Base-by-base conservation (phyloP, 2,113 vertebrate genomes). In the Osmerus eperlanus region DNA sequence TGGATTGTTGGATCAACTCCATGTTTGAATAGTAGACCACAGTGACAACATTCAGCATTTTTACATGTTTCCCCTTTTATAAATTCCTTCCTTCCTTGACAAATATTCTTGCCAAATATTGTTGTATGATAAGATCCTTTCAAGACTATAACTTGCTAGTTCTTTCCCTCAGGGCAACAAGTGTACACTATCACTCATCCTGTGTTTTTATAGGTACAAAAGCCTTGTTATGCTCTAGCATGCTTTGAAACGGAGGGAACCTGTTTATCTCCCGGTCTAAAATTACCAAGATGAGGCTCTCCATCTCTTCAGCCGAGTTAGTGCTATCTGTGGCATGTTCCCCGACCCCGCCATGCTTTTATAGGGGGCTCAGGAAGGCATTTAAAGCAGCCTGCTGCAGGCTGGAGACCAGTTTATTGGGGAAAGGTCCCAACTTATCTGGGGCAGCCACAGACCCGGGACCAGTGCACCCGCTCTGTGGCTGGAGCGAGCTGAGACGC, bases 271-370 rank as follows among this genome's bases (percentile, higher is more conserved):
- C 74, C 52, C 71, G 71, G 73, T 84, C 86, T 88, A 89, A 89
- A 89, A 83, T 89, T 79, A 87, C 77, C 86, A 75, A 53, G 79
- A 74, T 21, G 32, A 73, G 58, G 58, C 61, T 74, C 80, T 77
- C 76, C 80, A 82, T 85, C 82, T 77, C 83, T 78, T 25, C 61
- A 82, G 81, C 80, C 75, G 59, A 81, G 81, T 71, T 82, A 74
- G 25, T 75, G 79, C 82, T 87, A 89, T 88, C 87, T 80, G 78
- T 76, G 83, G 81, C 82, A 84, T 88, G 86, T 83, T 76, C 69
- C 81, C 77, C 75, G 66, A 80, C 79, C 73, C 67, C 80, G 76
- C 81, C 86, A 76, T 3, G 59, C 76, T 80, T 84, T 86, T 85
- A 85, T 88, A 82, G 81, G 67, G 69, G 71, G 41, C 75, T 75